Percentiles rank a stretch among this genome's conserved stretches.
Conservation (phyloP, 2,888 invertebrate genomes). For the Dinocampus coccinellae region DNA sequence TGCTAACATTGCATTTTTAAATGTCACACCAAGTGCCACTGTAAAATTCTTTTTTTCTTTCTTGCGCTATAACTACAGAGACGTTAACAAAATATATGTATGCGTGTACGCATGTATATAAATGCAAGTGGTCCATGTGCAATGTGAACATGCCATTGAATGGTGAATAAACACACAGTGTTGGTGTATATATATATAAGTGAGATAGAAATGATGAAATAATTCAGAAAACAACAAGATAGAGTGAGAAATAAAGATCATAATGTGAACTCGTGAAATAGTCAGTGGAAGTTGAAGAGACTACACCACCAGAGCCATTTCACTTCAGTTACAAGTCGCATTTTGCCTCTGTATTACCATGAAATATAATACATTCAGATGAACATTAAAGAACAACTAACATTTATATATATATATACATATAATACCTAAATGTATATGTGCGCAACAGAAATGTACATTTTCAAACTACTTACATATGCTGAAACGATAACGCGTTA, state of each 20-base stretch:
- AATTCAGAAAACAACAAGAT: not conserved
- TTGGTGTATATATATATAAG: not conserved
- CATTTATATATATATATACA: conserved; percentile 16
- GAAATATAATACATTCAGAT: conserved; percentile 27
- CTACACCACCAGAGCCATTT: not conserved
- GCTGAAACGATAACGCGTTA: conserved; percentile 22
- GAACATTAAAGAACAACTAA: conserved; percentile 28
- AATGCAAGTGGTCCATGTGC: not conserved
- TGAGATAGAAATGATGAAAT: not conserved
- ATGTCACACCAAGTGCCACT: conserved; percentile 7
- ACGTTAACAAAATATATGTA: too few relatives aligned
- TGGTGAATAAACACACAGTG: not conserved
- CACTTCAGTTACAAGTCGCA: conserved; percentile 13
- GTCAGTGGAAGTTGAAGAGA: conserved; percentile 5
- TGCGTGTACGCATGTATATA: too few relatives aligned
- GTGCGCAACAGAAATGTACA: conserved; percentile 9
- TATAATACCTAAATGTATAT: not conserved
- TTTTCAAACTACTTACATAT: conserved; percentile 1
- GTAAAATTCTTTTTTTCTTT: conserved; percentile 12
- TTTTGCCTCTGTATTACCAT: conserved; percentile 1
- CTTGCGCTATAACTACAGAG: too few relatives aligned
- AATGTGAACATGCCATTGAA: conserved; percentile 26
- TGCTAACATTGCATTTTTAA: conserved; percentile 27
- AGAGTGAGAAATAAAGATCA: conserved; percentile 1
- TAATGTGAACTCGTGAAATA: conserved; percentile 28